Base-by-base conservation (phyloP, 2,797 vertebrate species). In the Chelon auratus region DNA sequence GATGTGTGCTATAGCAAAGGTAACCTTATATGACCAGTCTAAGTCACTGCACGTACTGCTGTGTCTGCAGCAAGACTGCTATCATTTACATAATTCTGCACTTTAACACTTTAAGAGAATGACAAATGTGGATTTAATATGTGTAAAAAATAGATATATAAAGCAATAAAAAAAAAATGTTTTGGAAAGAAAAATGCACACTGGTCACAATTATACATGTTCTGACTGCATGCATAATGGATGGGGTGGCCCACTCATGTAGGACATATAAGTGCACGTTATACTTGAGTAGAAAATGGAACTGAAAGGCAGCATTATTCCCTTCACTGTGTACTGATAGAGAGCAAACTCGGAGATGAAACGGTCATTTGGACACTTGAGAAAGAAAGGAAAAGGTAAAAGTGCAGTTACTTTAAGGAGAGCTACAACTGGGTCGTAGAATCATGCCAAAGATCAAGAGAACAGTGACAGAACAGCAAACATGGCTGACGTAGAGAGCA, bases 381-480 rank as follows among this genome's bases (percentile, higher is more conserved):
- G 30, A 17, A 36, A 40, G n/a, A 0, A 24, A 20, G 12, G 13
- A 43, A 51, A 37, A 39, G n/a, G 36, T 26, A 55, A 26, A 12
- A 52, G 22, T 22, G 11, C 0, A 24, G n/a, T 22, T 42, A 60
- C 22, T 62, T 47, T 36, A 50, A 74, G 66, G 55, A 51, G 48
- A 50, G 30, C 36, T 65, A 59, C 26, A 39, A 57, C 53, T 30
- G 43, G 48, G 48, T 50, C 73, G 60, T 5, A 60, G 26, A 48
- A 72, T 73, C 36, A 71, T 15, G 26, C 54, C 55, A 33, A 65
- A 30, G 33, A 80, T 69, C 59, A 72, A 72, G 39, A 20, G 40
- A 72, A 67, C 50, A 72, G 55, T 65, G 78, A 80, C 58, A 80
- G 64, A 80, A 57, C 52, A 45, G 61, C 24, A 72, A 53, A 60